phyloP scores from a whole-genome alignment of 2,888 invertebrate species.

The Lissocephala sabroskyi region DNA sequence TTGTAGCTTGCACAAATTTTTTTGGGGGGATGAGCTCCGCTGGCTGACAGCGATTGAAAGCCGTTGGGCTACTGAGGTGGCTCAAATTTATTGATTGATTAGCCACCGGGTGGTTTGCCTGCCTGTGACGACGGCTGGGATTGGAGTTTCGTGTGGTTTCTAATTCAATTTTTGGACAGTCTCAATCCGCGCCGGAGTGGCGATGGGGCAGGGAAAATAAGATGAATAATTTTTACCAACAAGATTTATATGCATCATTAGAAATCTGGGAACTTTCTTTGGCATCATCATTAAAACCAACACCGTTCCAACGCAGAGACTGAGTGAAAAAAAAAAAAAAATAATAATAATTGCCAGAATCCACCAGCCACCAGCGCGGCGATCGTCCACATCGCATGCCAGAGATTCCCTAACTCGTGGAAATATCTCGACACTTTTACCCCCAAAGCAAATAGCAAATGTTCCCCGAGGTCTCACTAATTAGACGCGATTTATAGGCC shows the following conservation, averaged over 20 bases:
- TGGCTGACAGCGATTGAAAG: background rate
- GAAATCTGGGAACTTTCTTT: conserved; percentile 53
- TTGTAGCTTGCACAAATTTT: no score
- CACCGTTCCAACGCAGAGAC: conserved; percentile 13
- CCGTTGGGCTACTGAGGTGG: background rate
- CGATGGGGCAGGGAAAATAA: no score
- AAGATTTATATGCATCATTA: conserved; percentile 43
- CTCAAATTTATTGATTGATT: conserved; percentile 44
- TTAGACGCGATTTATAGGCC: conserved; percentile 54
- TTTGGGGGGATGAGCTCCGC: conserved; percentile 1
- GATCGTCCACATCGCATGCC: no score
- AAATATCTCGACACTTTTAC: no score
- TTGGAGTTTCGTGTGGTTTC: background rate
- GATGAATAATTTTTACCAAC: conserved; percentile 12
- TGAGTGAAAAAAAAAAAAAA: no score
- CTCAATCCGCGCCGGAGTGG: no score
- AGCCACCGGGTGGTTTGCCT: conserved; percentile 31
- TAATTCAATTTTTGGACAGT: conserved; percentile 4
- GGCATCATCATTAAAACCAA: conserved; percentile 55
- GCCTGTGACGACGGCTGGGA: background rate
- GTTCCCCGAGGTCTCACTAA: conserved; percentile 30
- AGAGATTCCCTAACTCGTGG: no score
- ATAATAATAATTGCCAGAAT: no score
- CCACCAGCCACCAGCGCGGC: no score
- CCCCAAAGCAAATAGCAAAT: background rate